These are phyloP conservation scores for Odontocerum albicorne DNA, from an alignment of 2,888 invertebrate species.

Conservation along the genomic window DNA sequence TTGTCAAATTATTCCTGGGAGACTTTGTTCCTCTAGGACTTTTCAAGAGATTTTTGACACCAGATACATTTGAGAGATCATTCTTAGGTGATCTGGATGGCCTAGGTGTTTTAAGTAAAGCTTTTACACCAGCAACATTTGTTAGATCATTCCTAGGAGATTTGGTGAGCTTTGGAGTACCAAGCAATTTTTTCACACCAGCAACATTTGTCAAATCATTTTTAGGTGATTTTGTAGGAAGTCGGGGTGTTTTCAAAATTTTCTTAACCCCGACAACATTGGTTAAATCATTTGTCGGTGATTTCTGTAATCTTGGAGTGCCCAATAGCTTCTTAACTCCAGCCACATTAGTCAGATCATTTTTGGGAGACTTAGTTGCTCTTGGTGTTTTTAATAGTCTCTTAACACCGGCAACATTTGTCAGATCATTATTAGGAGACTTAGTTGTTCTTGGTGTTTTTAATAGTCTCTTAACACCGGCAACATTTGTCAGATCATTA, in stretches of 20 bases:
- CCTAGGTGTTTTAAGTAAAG: conserved; percentile 42
- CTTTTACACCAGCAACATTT: conserved; percentile 46
- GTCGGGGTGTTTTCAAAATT: conserved; percentile 36
- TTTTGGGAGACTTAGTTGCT: conserved; percentile 42
- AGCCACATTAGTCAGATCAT: conserved; percentile 44
- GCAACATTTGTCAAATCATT: conserved; percentile 49
- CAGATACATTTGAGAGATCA: conserved; percentile 46
- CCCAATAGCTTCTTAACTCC: conserved; percentile 44
- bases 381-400: conserved; percentile 43
- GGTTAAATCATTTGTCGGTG: conserved; percentile 44
- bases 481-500: conserved; percentile 49
- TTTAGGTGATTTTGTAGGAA: conserved; percentile 37
- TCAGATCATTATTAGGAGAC: conserved; percentile 46
- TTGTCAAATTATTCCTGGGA: conserved; percentile 45
- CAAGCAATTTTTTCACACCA: conserved; percentile 49
- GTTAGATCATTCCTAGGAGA: conserved; percentile 46
- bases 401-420: conserved; percentile 46
- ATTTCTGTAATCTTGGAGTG: conserved; percentile 40
- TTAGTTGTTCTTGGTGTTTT: conserved; percentile 39
- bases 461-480: conserved; percentile 48
- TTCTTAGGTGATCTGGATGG: conserved; percentile 40
- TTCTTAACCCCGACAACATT: conserved; percentile 48
- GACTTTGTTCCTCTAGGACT: conserved; percentile 38
- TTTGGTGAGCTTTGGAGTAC: conserved; percentile 37
- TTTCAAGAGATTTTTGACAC: conserved; percentile 44